Conservation (phyloP, 2,888 invertebrate species). For the Drosophila robusta region DNA sequence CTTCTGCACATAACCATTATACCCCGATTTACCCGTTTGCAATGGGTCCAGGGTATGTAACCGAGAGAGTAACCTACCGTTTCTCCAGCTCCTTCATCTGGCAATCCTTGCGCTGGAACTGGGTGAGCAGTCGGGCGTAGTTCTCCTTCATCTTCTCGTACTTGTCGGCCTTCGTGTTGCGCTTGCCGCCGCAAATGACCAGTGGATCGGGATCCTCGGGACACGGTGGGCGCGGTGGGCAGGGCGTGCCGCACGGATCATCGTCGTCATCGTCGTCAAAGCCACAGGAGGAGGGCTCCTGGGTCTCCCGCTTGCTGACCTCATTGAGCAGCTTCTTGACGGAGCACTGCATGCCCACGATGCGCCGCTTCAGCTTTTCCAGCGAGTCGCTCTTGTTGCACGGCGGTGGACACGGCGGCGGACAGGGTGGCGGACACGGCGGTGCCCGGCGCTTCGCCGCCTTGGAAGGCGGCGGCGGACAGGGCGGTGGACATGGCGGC, state of each 20-base stretch:
- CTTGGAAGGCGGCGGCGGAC: conserved; percentile 15
- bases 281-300: conserved; percentile 17
- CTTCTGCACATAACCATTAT: too few relatives aligned
- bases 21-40: too few relatives aligned
- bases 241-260: not conserved
- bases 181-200: conserved; percentile 68
- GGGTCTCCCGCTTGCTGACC: conserved; percentile 60
- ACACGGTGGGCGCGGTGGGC: conserved; percentile 34
- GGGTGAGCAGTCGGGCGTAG: conserved; percentile 79
- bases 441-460: conserved; percentile 17
- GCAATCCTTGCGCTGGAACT: conserved; percentile 81
- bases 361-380: conserved; percentile 71
- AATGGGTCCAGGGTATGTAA: too few relatives aligned
- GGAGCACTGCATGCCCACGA: conserved; percentile 73
- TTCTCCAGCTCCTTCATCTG: conserved; percentile 81
- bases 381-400: conserved; percentile 55
- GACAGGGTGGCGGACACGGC: conserved; percentile 8
- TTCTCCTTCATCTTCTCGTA: conserved; percentile 81
- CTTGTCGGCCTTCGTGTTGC: conserved; percentile 71
- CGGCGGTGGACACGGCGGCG: conserved; percentile 7
- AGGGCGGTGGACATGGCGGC: conserved; percentile 8
- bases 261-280: conserved; percentile 38
- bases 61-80: conserved; percentile 69
- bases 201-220: conserved; percentile 72
- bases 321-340: conserved; percentile 72